Conservation (phyloP, 2,113 vertebrate species). For the Leptodactylus fuscus region DNA sequence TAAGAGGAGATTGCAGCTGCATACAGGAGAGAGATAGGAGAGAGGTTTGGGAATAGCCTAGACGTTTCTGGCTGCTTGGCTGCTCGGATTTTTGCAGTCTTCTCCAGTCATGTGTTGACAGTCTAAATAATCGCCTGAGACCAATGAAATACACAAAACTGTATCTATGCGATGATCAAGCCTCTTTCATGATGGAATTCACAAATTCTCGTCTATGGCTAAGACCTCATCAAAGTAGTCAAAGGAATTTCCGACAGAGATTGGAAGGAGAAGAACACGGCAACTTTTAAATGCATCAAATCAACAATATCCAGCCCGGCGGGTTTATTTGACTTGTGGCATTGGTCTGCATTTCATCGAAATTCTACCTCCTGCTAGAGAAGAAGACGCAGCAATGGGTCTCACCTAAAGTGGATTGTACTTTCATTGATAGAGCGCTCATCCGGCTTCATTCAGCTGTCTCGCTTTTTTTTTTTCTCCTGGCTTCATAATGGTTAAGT, state of each 20-base stretch:
- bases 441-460: background rate
- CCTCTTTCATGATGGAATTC: conserved; percentile 60
- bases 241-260: background rate
- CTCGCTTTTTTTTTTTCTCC: background rate
- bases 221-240: conserved; percentile 50
- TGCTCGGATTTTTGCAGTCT: background rate
- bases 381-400: conserved; percentile 42
- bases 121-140: conserved; percentile 62
- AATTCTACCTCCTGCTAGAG: conserved; percentile 38
- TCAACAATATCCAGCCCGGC: background rate
- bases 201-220: conserved; percentile 62
- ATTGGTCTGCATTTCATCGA: background rate
- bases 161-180: conserved; percentile 72
- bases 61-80: conserved; percentile 48
- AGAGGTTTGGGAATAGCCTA: conserved; percentile 28
- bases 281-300: conserved; percentile 31
- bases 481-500: conserved; percentile 41
- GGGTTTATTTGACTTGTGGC: background rate
- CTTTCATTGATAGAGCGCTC: background rate
- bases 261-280: conserved; percentile 1
- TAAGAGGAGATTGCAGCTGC: conserved; percentile 33
- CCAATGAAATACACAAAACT: conserved; percentile 72
- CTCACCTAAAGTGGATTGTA: conserved; percentile 43
- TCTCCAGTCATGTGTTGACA: conserved; percentile 49
- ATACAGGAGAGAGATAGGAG: background rate